Evolutionary conservation across 2,113 vertebrate genomes (phyloP), one percentile per base, ranked within the genome.

Genomic region (Dissostichus mawsoni): DNA sequence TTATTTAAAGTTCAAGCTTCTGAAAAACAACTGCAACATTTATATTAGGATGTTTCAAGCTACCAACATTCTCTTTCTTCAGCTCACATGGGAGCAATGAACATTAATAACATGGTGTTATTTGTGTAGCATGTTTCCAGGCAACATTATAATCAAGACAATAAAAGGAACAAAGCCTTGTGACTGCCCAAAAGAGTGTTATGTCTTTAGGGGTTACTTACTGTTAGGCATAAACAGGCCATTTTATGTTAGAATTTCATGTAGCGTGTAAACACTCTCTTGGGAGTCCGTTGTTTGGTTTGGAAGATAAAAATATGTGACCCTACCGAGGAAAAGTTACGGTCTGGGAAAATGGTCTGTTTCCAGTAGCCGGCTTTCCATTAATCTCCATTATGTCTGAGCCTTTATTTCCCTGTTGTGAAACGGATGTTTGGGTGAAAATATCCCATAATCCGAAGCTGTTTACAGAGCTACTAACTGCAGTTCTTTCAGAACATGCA

Each of bases 361-460:
- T 62, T 62, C 76, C 18, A 55, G 47, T 59, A 36, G 36, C 64
- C 79, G 76, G 68, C 82, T 51, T 33, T 36, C 66, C 69, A 41
- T 81, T 83, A 81, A 83, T 85, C 63, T 79, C 17, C 56, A 50
- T 55, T 58, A 58, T 50, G 78, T 71, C 78, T 79, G 67, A 77
- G 74, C 67, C 67, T 59, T 67, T 65, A 44, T 73, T 61, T 65
- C 61, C 64, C 29, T 11, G 33, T 66, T 80, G 75, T 75, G 78
- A 80, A 78, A 64, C 68, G 57, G 77, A 83, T 86, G 88, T 89
- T 85, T 86, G 76, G 85, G 83, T 89, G 81, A 82, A 83, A 89
- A 86, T 83, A 65, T 87, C 84, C 87, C 84, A 62, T 51, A 68
- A 84, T 80, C 75, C 36, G 47, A 44, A 51, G 74, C 17, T 2